Conservation (phyloP, 1,140 invertebrate species). For the Amphibalanus amphitrite region DNA sequence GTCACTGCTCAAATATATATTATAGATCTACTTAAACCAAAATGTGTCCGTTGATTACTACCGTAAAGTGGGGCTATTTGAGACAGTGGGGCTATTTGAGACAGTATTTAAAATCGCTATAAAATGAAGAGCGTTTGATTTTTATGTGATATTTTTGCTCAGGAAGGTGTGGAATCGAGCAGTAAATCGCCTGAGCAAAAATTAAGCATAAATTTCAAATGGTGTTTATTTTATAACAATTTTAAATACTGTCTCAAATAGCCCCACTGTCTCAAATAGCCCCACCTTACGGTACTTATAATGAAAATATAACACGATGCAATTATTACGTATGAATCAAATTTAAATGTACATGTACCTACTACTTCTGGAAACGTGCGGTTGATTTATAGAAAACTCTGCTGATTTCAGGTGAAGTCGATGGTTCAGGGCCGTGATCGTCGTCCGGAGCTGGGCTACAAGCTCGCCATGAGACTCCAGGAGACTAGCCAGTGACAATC, state of each 20-base stretch:
- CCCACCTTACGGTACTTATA: too few species aligned
- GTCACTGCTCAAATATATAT: background rate
- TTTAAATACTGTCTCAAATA: too few species aligned
- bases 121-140: too few species aligned
- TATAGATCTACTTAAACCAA: background rate
- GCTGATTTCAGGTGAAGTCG: slow-evolving; percentile 40
- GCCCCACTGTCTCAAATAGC: too few species aligned
- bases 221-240: too few species aligned
- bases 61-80: too few species aligned
- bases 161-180: too few species aligned
- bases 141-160: too few species aligned
- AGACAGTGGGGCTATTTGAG: too few species aligned
- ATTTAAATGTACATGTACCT: background rate
- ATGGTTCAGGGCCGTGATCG: slow-evolving; percentile 75
- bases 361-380: background rate
- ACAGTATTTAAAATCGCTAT: too few species aligned
- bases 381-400: background rate
- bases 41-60: background rate
- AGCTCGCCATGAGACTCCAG: slow-evolving; percentile 55
- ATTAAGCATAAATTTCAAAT: too few species aligned
- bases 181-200: too few species aligned
- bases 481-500: background rate
- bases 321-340: background rate
- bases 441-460: slow-evolving; percentile 67
- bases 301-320: background rate